These are phyloP conservation scores for Trididemnum clinides DNA, from an alignment of 23 tunicate species.

Conservation along the genomic window DNA sequence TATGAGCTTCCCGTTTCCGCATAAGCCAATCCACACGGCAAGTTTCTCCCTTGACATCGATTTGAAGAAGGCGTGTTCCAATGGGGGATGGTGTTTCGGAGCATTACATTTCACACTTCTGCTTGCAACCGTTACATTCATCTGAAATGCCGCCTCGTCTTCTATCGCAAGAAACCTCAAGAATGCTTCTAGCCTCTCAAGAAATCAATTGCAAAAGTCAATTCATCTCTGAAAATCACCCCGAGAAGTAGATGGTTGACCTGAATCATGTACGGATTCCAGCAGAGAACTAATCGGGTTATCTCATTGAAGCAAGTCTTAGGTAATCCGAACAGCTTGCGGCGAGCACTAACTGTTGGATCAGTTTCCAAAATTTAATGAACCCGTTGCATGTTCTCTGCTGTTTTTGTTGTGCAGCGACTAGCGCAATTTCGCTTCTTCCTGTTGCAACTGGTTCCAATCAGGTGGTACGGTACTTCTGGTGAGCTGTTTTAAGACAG, in stretches of 20 bases:
- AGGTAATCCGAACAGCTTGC: not conserved
- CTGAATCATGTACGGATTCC: not conserved
- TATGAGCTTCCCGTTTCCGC: too few species aligned
- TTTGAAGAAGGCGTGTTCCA: too few species aligned
- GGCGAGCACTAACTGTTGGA: too few species aligned
- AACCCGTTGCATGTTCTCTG: not conserved
- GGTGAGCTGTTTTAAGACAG: not conserved
- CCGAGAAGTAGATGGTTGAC: not conserved
- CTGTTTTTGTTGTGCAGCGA: not conserved
- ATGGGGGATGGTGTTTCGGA: not conserved
- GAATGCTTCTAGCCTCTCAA: too few species aligned
- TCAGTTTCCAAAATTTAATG: not conserved
- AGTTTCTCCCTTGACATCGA: too few species aligned
- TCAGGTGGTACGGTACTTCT: not conserved
- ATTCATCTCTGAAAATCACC: too few species aligned
- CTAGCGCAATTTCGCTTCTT: not conserved
- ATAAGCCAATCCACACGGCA: too few species aligned
- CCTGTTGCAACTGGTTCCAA: not conserved
- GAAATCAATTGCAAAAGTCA: too few species aligned
- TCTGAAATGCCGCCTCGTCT: not conserved
- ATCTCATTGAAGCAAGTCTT: too few species aligned
- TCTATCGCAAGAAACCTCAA: too few species aligned
- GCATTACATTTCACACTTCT: not conserved
- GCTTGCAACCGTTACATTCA: not conserved
- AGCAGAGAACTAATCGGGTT: too few species aligned